Evolutionary conservation across 2,797 vertebrate genomes (phyloP), one percentile per base, ranked within the genome.

Genomic region (Chaenodraco wilsoni): DNA sequence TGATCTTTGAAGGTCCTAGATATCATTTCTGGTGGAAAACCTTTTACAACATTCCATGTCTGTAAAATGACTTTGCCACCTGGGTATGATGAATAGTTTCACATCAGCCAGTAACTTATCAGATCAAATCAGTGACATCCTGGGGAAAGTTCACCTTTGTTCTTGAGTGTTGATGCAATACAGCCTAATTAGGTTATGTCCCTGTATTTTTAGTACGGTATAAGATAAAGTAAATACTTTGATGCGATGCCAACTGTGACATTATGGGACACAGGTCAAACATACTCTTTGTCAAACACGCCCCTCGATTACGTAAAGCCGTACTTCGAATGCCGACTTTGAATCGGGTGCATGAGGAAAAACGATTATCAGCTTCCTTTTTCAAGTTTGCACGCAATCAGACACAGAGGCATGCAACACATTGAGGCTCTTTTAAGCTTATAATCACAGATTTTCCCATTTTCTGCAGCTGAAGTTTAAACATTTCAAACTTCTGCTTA

Each of bases 211-310:
- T 43, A 83, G 43, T 58, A 19, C 19, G 19, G 19, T 19, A 41
- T 27, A 51, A 58, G 43, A 65, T 69, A 77, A 75, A 59, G 71
- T 41, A 66, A 50, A 66, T 54, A 49, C 59, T 69, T 49, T 37
- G 67, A 83, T 84, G 86, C 73, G 77, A 82, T 81, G 69, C 79
- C 49, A 87, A 71, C 56, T 52, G 74, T 57, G 71, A 84, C 3
- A 2, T 57, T 23, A 66, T 7, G 72, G 62, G 74, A 79, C 72
- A 69, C 56, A 55, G 49, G 27, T 60, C 27, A 71, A 19, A 43
- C 65, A 37, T n/a, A 31, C 11, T 49, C 62, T n/a, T 73, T 21
- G 19, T 59, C 50, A 69, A 54, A 72, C 55, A 65, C 60, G 56
- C 37, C 45, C 69, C 10, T 23, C 0, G 8, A 73, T 50, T 31